Evolutionary conservation across 2,797 vertebrate genomes (phyloP), one percentile per base, ranked within the genome.

Genomic region (Lepilemur septentrionalis): DNA sequence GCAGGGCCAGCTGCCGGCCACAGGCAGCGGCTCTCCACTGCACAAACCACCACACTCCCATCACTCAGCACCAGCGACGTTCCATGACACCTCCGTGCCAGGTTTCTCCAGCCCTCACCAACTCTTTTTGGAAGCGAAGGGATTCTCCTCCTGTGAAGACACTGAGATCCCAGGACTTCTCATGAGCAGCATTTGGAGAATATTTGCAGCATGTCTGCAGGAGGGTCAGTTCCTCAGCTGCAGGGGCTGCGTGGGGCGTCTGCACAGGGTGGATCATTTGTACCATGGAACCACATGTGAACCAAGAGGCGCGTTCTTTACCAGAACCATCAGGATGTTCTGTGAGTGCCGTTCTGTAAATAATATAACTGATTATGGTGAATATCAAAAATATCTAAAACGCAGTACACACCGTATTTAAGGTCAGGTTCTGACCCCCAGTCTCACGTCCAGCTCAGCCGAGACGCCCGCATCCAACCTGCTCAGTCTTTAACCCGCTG

Each of bases 61-160:
- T 32, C 22, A 9, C 55, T 48, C 17, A 67, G 25, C 50, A 32
- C 50, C 52, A 1, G 52, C 18, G 6, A 55, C 7, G 52, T 20
- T 2, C 52, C 2, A 12, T 8, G 10, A 22, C 59, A 12, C 28
- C 3, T 7, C 7, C 0, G 18, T 2, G 57, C 22, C 1, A 6
- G 8, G 25, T 11, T 10, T n/a, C 70, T 67, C 41, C 11, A 10
- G 13, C n/a, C 12, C 25, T 79, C 35, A 20, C 7, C 57, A 46
- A 7, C 28, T 65, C 70, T 30, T 38, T 70, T 81, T 43, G 48
- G 35, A 25, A 41, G 6, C n/a, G 38, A 91, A 65, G 46, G 55
- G 72, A 25, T 46, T 67, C 30, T 50, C 32, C 12, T 50, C 57
- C 41, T 12, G 30, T 0, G 4, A 69, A 48, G 38, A 38, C 48